phyloP scores from a whole-genome alignment of 2,888 invertebrate species.

The Abrostola tripartita region DNA sequence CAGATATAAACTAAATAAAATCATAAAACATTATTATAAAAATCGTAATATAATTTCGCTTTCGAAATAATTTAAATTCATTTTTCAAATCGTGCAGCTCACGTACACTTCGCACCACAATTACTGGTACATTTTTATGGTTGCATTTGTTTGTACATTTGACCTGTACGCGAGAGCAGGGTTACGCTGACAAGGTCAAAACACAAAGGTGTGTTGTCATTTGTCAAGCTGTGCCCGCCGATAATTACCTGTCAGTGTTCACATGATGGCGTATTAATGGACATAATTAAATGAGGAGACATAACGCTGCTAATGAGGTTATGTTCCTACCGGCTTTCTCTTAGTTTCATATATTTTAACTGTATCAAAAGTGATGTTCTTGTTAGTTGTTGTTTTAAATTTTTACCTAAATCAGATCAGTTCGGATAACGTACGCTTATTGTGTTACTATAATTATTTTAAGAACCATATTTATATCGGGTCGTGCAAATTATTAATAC shows the following conservation, averaged over 20 bases:
- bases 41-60: conserved; percentile 28
- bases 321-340: conserved; percentile 39
- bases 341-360: conserved; percentile 12
- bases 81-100: conserved; percentile 19
- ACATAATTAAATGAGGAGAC: conserved; percentile 52
- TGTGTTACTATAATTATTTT: too few species aligned
- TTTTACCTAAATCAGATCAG: neutral
- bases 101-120: conserved; percentile 36
- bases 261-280: conserved; percentile 60
- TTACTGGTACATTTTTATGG: conserved; percentile 38
- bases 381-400: neutral
- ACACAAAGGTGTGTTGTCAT: conserved; percentile 65
- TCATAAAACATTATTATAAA: neutral
- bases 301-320: conserved; percentile 32
- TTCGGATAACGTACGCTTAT: neutral
- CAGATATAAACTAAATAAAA: neutral
- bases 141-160: conserved; percentile 30
- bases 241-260: conserved; percentile 65
- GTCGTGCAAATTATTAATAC: too few species aligned
- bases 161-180: conserved; percentile 54
- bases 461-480: too few species aligned
- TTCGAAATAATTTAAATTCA: conserved; percentile 17
- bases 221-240: conserved; percentile 51
- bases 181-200: conserved; percentile 56
- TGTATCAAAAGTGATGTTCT: neutral